Conservation (phyloP, 2,797 vertebrate genomes). For the Karalla daura region DNA sequence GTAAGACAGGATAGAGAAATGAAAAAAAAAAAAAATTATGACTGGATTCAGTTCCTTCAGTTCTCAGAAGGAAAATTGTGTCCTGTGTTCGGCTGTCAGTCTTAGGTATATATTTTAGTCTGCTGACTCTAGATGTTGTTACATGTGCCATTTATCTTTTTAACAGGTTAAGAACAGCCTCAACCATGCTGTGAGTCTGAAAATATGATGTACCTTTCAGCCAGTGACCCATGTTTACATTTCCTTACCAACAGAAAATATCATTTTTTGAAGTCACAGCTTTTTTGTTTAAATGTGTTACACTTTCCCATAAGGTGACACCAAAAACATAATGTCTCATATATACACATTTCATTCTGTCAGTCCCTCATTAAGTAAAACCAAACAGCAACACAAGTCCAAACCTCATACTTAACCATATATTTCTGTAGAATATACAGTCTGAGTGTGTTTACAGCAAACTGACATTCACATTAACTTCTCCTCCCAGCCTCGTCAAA, state of each 20-base stretch:
- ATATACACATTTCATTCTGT: conserved; percentile 55
- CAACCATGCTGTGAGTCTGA: too few relatives aligned
- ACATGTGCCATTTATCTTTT: conserved; percentile 6
- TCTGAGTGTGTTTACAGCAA: conserved; percentile 79
- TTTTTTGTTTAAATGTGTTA: conserved; percentile 3
- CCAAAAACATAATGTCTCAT: conserved; percentile 7
- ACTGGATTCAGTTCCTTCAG: conserved; percentile 18
- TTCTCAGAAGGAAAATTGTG: conserved; percentile 50
- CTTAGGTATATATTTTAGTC: conserved; percentile 37
- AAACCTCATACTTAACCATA: conserved; percentile 62
- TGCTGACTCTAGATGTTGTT: conserved; percentile 1
- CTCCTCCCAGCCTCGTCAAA: conserved; percentile 56
- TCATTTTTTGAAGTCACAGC: conserved; percentile 7
- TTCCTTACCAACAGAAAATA: too few relatives aligned
- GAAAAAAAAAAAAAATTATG: conserved; percentile 51
- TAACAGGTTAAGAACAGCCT: neutral
- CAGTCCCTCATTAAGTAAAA: conserved; percentile 62
- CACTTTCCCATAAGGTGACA: conserved; percentile 27
- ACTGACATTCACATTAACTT: conserved; percentile 77
- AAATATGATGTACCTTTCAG: too few relatives aligned
- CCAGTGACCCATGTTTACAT: too few relatives aligned
- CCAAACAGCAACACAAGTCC: conserved; percentile 60
- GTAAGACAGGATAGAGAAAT: conserved; percentile 37
- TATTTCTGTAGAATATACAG: conserved; percentile 70
- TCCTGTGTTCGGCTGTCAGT: conserved; percentile 49